phyloP scores from a whole-genome alignment of 2,113 vertebrate species.

The Alosa alosa region DNA sequence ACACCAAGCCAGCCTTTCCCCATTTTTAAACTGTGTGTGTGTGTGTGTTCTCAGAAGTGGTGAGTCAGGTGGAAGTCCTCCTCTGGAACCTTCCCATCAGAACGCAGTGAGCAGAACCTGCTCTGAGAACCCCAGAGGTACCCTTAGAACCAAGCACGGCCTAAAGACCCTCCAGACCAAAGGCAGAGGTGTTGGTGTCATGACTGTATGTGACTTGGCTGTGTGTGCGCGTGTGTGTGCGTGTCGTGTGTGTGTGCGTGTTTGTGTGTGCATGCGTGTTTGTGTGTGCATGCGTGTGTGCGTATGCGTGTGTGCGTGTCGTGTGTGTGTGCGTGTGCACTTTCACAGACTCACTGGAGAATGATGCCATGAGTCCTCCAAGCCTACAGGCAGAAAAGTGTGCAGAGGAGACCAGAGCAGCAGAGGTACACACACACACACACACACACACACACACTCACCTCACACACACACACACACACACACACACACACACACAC shows the following conservation, averaged over 20 bases:
- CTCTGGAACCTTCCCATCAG: background rate
- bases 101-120: background rate
- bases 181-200: too few relatives aligned
- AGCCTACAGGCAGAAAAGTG: slow-evolving; percentile 44
- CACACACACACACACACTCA: too few relatives aligned
- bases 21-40: background rate
- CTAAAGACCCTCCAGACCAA: too few relatives aligned
- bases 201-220: background rate
- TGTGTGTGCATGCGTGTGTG: background rate
- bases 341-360: slow-evolving; percentile 9
- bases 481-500: too few relatives aligned
- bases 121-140: background rate
- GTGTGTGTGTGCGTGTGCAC: slow-evolving; percentile 1
- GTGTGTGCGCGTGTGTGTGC: background rate
- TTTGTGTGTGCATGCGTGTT: too few relatives aligned
- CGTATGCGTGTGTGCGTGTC: background rate
- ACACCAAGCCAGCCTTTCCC: too few relatives aligned
- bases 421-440: slow-evolving; percentile 54
- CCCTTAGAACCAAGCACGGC: background rate
- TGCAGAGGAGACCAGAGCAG: slow-evolving; percentile 58
- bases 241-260: too few relatives aligned
- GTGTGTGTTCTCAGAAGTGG: background rate
- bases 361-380: slow-evolving; percentile 16
- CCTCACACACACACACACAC: too few relatives aligned
- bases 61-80: background rate